These are phyloP conservation scores for Alexandromys oeconomus DNA, from an alignment of 2,797 vertebrate genomes.

Conservation along the genomic window DNA sequence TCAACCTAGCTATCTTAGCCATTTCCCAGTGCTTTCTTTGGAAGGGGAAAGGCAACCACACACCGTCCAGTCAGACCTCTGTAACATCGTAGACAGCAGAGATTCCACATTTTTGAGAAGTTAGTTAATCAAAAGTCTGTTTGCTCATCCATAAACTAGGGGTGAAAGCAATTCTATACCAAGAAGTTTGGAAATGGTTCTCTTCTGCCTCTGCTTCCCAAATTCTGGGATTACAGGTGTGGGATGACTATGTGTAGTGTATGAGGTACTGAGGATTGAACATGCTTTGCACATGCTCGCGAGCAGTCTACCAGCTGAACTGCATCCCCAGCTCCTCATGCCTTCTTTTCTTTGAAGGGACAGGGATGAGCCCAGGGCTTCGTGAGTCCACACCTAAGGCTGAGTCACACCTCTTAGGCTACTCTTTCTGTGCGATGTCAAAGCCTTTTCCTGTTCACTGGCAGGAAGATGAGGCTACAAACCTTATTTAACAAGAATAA, in stretches of 20 bases:
- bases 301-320: not conserved
- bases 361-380: not conserved
- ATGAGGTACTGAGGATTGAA: not conserved
- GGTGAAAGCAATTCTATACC: not conserved
- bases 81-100: not conserved
- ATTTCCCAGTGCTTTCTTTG: not conserved
- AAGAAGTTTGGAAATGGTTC: not conserved
- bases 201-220: not conserved
- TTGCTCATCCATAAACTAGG: conserved; percentile 38
- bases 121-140: not conserved
- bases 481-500: conserved; percentile 23
- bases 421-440: not conserved
- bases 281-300: not conserved
- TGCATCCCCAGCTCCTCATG: not conserved
- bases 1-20: not conserved
- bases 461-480: not conserved
- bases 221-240: not conserved
- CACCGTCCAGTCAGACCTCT: not conserved
- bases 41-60: not conserved
- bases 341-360: not conserved
- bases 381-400: not conserved
- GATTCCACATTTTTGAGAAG: not conserved
- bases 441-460: not conserved
- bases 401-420: not conserved
- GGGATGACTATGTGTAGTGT: not conserved